Percentiles rank a stretch among this genome's conserved stretches.
phyloP scores from a whole-genome alignment of 2,797 vertebrate species.

The Graptemys geographica region DNA sequence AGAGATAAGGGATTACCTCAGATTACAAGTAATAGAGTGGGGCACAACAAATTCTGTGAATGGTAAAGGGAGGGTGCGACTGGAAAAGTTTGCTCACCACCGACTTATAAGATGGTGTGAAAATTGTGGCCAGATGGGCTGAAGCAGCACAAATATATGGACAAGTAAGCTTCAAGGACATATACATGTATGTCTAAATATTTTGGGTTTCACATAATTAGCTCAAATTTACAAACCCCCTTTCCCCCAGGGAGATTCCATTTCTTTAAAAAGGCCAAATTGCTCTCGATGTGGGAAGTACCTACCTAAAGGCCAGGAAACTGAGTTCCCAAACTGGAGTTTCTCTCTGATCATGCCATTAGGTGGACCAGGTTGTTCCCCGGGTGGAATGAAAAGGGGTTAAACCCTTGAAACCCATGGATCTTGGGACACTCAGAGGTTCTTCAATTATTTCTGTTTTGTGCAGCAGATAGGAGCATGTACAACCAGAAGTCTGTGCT shows the following conservation, averaged over 20 bases:
- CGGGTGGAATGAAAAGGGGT: neutral
- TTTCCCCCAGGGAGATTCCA: neutral
- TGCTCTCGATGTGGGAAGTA: neutral
- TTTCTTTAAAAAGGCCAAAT: neutral
- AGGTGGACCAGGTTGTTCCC: neutral
- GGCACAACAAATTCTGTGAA: neutral
- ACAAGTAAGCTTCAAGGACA: neutral
- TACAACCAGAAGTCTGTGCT: neutral
- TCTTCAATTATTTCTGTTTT: neutral
- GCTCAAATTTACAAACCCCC: fast-evolving
- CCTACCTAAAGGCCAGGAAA: neutral
- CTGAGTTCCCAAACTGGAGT: neutral
- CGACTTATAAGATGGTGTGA: neutral
- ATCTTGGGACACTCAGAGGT: neutral
- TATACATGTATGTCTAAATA: neutral
- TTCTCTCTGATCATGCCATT: neutral
- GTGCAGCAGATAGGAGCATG: neutral
- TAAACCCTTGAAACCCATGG: neutral
- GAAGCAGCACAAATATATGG: neutral
- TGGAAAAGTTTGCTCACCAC: too few relatives aligned
- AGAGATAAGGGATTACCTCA: neutral
- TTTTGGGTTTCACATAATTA: neutral
- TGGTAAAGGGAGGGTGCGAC: neutral
- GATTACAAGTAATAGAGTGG: neutral
- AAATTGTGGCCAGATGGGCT: neutral